Evolutionary conservation across 1,140 invertebrate species (phyloP), one percentile per base, ranked within the genome.

Genomic region (Drosophila santomea): DNA sequence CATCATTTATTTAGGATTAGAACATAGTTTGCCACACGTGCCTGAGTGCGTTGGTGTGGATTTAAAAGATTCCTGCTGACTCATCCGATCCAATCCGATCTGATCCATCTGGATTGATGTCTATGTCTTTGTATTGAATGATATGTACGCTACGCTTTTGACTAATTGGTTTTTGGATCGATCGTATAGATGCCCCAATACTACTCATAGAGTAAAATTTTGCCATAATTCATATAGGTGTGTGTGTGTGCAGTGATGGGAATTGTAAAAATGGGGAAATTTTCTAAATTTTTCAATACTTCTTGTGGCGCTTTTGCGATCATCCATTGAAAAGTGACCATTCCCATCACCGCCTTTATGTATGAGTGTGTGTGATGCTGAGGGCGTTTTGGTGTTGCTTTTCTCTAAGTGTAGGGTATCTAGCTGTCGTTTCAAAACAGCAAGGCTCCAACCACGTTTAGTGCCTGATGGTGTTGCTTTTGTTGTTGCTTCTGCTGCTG

Each of bases 401-500:
- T 48, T 36, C 5, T 17, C 50, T 51, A 51, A 50, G 54, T 60
- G 52, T 62, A 50, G 36, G 25, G 50, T 58, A 23, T 48, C 8
- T 39, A 17, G 52, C 11, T 25, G 54, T 41, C 50, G 36, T 25
- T 57, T 86, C 51, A 86, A 69, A 86, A 86, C 55, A 86, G 63
- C 48, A 86, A 59, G 43, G 82, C 80, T 36, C 80, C 74, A 20
- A 64, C 80, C 35, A 82, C 79, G 54, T 73, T 91, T 51, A 75
- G 81, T 54, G 50, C 61, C 63, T 66, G 80, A 78, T 60, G 84
- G 41, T 60, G 79, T 64, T 59, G 77, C 64, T 32, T 77, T 36
- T 52, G 80, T 36, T 28, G 76, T 74, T 84, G 80, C 1, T 75
- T 68, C 14, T 57, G 73, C 43, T 48, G 74, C 50, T 54, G 74